Percentiles rank a stretch among this genome's conserved stretches.
These are phyloP conservation scores for Apamea anceps DNA, from an alignment of 2,888 invertebrate genomes.

Conservation along the genomic window DNA sequence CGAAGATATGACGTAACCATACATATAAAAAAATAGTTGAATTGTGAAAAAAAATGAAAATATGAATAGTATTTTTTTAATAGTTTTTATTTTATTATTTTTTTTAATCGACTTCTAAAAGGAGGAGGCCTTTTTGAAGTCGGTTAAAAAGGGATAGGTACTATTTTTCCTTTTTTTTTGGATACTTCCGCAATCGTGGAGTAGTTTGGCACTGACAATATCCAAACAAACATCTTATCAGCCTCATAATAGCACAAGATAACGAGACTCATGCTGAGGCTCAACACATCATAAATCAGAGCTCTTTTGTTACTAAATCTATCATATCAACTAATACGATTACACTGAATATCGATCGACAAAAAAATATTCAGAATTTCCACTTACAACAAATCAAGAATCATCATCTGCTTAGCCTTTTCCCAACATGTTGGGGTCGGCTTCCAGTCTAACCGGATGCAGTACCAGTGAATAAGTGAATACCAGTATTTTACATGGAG, in stretches of 20 bases:
- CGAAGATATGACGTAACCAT: too few species aligned
- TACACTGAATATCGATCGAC: constrained; percentile 19
- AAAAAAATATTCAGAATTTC: constrained; percentile 18
- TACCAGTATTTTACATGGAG: too few species aligned
- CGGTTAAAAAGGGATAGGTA: too few species aligned
- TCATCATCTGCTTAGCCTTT: too few species aligned
- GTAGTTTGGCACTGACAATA: not conserved
- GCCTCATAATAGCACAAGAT: not conserved
- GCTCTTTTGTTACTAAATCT: constrained; percentile 64
- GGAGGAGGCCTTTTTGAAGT: not conserved
- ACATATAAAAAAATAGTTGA: too few species aligned
- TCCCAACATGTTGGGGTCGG: too few species aligned
- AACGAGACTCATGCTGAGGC: constrained; percentile 4
- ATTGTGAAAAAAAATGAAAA: too few species aligned
- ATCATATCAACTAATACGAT: constrained; percentile 64
- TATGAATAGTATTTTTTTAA: too few species aligned
- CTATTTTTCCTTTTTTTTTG: not conserved
- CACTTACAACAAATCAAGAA: not conserved
- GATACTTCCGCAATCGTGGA: not conserved
- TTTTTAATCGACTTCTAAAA: too few species aligned
- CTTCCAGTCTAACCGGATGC: too few species aligned
- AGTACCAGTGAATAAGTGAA: too few species aligned
- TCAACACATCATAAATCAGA: constrained; percentile 52
- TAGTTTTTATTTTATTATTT: too few species aligned
- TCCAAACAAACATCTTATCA: constrained; percentile 11